phyloP scores from a whole-genome alignment of 2,888 invertebrate genomes.

The Pollenia amentaria region DNA sequence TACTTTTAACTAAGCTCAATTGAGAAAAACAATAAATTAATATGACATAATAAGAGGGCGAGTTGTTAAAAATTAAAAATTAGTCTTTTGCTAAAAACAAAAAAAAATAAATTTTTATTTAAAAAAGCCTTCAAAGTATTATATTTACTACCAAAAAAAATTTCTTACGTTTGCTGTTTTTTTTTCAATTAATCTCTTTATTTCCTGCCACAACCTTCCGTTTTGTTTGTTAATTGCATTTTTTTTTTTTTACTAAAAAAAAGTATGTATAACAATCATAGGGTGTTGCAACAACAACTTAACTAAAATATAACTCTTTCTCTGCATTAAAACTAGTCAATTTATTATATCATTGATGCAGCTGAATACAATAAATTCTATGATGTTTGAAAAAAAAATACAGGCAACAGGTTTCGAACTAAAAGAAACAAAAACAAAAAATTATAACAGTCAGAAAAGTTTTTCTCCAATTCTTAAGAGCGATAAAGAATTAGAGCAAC shows the following conservation, averaged over 20 bases:
- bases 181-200: constrained; percentile 27
- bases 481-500: constrained; percentile 67
- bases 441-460: constrained; percentile 32
- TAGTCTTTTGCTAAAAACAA: background rate
- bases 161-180: background rate
- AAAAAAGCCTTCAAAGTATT: too few species aligned
- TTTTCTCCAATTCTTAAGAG: constrained; percentile 40
- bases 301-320: constrained; percentile 31
- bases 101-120: background rate
- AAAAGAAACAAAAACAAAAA: constrained; percentile 3
- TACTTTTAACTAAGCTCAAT: too few species aligned
- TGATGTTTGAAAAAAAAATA: constrained; percentile 16
- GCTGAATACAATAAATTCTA: constrained; percentile 13
- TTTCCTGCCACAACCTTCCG: constrained; percentile 46
- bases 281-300: constrained; percentile 19
- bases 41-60: too few species aligned
- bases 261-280: constrained; percentile 7
- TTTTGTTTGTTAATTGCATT: background rate
- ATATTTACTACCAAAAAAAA: background rate
- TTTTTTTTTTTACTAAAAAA: background rate
- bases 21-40: too few species aligned
- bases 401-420: constrained; percentile 52
- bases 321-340: constrained; percentile 51
- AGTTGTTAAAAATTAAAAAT: too few species aligned
- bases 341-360: constrained; percentile 67